Conservation (phyloP, 2,113 vertebrate species). For the Cairina moschata region DNA sequence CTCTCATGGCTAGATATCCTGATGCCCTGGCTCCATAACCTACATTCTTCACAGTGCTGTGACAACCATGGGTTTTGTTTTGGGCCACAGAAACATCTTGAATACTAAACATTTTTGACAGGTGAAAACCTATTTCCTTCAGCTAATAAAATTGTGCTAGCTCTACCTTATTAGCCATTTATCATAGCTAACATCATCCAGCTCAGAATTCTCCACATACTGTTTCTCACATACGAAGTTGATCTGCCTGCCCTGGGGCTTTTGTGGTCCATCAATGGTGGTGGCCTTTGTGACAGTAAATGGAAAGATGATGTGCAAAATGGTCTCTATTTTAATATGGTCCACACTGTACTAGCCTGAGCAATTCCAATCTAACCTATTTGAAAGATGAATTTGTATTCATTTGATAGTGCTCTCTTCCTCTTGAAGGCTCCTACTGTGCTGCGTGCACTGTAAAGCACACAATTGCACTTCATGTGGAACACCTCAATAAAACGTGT, state of each 20-base stretch:
- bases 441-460: conserved; percentile 59
- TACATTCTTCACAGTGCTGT: accelerated
- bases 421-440: conserved; percentile 50
- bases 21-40: neutral
- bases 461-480: conserved; percentile 66
- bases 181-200: neutral
- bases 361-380: conserved; percentile 49
- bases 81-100: neutral
- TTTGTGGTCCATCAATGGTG: neutral
- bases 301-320: conserved; percentile 14
- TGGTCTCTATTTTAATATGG: conserved; percentile 43
- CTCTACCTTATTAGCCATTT: neutral
- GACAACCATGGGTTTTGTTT: neutral
- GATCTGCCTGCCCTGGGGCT: conserved; percentile 7
- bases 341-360: conserved; percentile 1
- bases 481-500: conserved; percentile 69
- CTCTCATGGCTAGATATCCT: neutral
- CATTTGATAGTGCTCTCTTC: conserved; percentile 61
- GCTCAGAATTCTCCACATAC: neutral
- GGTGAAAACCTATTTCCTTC: neutral
- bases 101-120: neutral
- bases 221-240: neutral
- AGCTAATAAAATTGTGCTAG: neutral
- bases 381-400: conserved; percentile 67
- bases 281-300: conserved; percentile 33